A percentile compares a stretch with the other conserved stretches of the same genome.
phyloP scores from a whole-genome alignment of 2,797 vertebrate genomes.

The Chaetophractus vellerosus region DNA sequence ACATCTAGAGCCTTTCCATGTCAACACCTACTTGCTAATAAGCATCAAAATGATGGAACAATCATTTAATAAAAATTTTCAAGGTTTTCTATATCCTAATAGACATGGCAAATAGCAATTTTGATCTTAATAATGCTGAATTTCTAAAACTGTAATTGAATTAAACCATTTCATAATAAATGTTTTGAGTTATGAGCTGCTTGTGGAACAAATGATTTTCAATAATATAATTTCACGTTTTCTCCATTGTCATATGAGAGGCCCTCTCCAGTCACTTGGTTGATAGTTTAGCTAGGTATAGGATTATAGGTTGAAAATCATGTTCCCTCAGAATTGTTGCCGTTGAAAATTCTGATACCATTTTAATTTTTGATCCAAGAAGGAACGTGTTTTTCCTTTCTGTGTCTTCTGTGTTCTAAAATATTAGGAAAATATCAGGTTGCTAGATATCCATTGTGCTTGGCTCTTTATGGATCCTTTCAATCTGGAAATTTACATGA shows the following conservation, averaged over 20 bases:
- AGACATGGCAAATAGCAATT: neutral
- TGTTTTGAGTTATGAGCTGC: neutral
- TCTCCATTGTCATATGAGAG: neutral
- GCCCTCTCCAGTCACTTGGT: neutral
- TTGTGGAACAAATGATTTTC: neutral
- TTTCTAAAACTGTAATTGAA: neutral
- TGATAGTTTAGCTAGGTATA: neutral
- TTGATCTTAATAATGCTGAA: slow-evolving; percentile 6
- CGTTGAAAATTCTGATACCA: neutral
- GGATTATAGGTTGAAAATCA: neutral
- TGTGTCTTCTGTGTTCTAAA: neutral
- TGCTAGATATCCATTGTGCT: neutral
- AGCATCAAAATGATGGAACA: neutral
- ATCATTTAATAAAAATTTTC: neutral
- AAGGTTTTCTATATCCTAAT: neutral
- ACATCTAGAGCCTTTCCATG: neutral
- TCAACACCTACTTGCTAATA: neutral
- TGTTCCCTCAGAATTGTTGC: neutral
- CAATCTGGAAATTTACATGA: neutral
- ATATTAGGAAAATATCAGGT: neutral
- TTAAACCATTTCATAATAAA: neutral
- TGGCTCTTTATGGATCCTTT: neutral
- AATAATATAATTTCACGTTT: neutral
- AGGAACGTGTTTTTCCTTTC: neutral
- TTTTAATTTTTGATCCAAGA: no score